Percentiles rank a stretch among this genome's conserved stretches.
phyloP scores from a whole-genome alignment of 2,113 vertebrate genomes.

The Nicator chloris region DNA sequence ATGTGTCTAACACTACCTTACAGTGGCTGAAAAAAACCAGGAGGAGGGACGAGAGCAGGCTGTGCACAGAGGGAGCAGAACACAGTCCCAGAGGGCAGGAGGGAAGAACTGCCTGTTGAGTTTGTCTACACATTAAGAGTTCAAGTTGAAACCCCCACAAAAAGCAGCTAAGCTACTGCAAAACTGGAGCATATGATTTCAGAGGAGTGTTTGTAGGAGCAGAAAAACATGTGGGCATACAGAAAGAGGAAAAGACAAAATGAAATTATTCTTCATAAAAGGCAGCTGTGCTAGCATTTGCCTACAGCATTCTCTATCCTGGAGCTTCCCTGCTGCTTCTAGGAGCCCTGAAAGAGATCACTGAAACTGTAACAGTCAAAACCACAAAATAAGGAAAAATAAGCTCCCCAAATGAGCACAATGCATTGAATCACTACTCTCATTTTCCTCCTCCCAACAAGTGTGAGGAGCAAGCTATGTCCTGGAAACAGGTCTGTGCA shows the following conservation, averaged over 20 bases:
- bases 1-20: background rate
- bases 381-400: background rate
- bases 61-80: background rate
- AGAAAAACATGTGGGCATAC: background rate
- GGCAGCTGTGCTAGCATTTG: background rate
- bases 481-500: background rate
- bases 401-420: background rate
- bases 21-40: background rate
- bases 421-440: background rate
- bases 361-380: background rate
- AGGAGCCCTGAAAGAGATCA: background rate
- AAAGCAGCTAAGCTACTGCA: background rate
- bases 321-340: background rate
- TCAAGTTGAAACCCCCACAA: background rate
- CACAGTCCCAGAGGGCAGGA: background rate
- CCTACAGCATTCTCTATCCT: background rate
- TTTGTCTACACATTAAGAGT: background rate
- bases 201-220: constrained; percentile 3
- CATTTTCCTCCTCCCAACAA: background rate
- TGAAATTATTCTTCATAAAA: background rate
- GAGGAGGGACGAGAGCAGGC: background rate
- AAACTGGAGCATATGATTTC: constrained; percentile 19
- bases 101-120: background rate
- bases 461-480: rapidly evolving
- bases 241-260: constrained; percentile 23